Conservation (phyloP, 2,888 invertebrate genomes). For the Drosophila birchii region DNA sequence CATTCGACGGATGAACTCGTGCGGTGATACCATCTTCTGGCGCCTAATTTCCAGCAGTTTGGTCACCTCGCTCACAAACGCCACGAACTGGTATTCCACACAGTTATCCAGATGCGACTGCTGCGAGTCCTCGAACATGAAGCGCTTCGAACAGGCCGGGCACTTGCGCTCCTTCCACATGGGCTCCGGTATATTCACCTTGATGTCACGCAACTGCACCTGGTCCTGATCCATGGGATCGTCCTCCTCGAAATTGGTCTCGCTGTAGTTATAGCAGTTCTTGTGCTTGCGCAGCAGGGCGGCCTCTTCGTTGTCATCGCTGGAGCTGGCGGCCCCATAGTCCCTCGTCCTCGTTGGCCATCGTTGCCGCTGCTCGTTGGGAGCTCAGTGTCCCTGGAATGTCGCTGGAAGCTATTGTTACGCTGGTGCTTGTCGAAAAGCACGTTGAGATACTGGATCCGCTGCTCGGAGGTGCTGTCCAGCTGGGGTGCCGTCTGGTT, state of each 20-base stretch:
- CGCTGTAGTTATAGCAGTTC: conserved; percentile 83
- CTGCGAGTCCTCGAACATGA: conserved; percentile 84
- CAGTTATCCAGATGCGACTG: conserved; percentile 82
- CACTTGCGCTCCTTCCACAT: conserved; percentile 84
- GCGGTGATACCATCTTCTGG: conserved; percentile 83
- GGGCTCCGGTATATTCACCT: conserved; percentile 82
- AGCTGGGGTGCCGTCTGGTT: conserved; percentile 52
- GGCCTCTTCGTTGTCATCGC: conserved; percentile 79
- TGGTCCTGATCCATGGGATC: conserved; percentile 83
- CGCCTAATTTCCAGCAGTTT: conserved; percentile 79
- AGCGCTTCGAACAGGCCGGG: conserved; percentile 82
- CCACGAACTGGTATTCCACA: conserved; percentile 82
- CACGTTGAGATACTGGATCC: conserved; percentile 76
- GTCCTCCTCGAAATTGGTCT: conserved; percentile 84
- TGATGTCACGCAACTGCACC: conserved; percentile 81
- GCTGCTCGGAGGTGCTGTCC: conserved; percentile 52
- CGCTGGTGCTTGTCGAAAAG: conserved; percentile 72
- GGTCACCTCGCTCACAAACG: conserved; percentile 81
- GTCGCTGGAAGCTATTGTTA: conserved; percentile 7
- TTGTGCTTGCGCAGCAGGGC: conserved; percentile 65
- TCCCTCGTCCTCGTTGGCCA: conserved; percentile 68
- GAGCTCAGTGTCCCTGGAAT: conserved; percentile 42
- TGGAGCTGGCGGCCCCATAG: conserved; percentile 74
- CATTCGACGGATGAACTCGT: conserved; percentile 84
- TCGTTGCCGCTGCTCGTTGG: conserved; percentile 39